Conservation (phyloP, 2,797 vertebrate genomes). For the Fundulus diaphanus region DNA sequence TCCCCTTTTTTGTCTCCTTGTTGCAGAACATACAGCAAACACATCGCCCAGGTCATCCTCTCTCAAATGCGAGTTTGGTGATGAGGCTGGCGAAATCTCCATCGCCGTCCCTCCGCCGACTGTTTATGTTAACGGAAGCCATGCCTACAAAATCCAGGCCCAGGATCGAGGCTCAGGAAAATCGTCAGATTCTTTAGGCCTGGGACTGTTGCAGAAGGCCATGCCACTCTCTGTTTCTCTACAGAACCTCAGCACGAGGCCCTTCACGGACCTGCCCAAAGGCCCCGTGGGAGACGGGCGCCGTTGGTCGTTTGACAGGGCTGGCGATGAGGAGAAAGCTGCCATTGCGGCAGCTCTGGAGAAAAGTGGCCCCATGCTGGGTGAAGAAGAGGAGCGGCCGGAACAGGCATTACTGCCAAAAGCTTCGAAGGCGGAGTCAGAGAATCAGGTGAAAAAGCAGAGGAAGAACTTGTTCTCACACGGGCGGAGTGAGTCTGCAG, state of each 20-base stretch:
- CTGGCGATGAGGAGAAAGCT: conserved; percentile 79
- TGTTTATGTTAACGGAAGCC: conserved; percentile 90
- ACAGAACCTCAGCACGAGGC: conserved; percentile 73
- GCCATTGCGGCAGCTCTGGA: conserved; percentile 79
- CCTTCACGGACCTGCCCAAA: conserved; percentile 62
- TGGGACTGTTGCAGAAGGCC: conserved; percentile 77
- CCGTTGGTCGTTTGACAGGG: conserved; percentile 85
- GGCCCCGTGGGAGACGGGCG: conserved; percentile 65
- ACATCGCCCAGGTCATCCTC: conserved; percentile 85
- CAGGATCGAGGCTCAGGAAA: conserved; percentile 64
- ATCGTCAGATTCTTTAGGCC: conserved; percentile 52
- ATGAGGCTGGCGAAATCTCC: conserved; percentile 84
- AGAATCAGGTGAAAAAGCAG: conserved; percentile 70
- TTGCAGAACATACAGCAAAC: conserved; percentile 83
- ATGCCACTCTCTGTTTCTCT: conserved; percentile 79
- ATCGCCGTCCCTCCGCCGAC: conserved; percentile 79
- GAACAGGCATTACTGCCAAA: conserved; percentile 45
- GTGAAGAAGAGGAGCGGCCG: conserved; percentile 59
- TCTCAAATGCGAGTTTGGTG: conserved; percentile 86
- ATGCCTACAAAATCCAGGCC: conserved; percentile 81
- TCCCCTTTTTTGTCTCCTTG: neutral
- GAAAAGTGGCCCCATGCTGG: conserved; percentile 77
- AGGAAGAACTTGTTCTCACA: conserved; percentile 84
- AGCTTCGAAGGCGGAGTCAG: conserved; percentile 25
- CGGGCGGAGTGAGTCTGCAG: conserved; percentile 72